Evolutionary conservation across 2,113 vertebrate genomes (phyloP).

Genomic region (Atherinomorus stipes): DNA sequence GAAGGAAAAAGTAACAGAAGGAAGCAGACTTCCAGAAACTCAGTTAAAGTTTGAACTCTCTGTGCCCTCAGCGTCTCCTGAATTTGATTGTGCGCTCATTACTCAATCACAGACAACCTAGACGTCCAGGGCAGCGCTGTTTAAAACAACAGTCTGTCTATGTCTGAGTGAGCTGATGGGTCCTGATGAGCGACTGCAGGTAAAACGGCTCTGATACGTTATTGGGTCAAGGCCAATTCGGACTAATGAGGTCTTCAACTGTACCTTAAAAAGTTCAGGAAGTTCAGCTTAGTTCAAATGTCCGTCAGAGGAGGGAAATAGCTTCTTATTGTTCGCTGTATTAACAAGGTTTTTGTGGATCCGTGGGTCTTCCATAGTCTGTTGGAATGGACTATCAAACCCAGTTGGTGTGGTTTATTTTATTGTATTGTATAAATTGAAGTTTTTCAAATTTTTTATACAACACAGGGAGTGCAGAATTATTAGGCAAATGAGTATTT

Average conservation of each 20-base stretch:
- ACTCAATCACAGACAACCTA: constrained; percentile 48
- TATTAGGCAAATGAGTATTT: too few relatives aligned
- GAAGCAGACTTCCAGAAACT: constrained; percentile 37
- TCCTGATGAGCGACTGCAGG: constrained; percentile 48
- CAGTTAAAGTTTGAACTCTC: constrained; percentile 66
- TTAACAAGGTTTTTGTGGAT: not conserved
- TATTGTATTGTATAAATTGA: too few relatives aligned
- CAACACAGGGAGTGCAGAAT: too few relatives aligned
- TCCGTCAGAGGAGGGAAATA: not conserved
- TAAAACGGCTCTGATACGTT: constrained; percentile 38
- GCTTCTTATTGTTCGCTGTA: not conserved
- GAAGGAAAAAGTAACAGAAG: constrained; percentile 20
- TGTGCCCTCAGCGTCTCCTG: constrained; percentile 51
- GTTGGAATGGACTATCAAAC: too few relatives aligned
- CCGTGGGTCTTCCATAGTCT: not conserved
- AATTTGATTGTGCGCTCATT: constrained; percentile 66
- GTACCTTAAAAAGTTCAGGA: constrained; percentile 25
- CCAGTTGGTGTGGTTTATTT: too few relatives aligned
- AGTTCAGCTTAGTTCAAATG: constrained; percentile 21
- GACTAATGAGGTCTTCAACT: constrained; percentile 48
- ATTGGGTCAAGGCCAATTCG: constrained; percentile 48
- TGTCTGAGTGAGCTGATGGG: constrained; percentile 42
- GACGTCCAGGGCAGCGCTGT: constrained; percentile 35
- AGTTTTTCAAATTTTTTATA: too few relatives aligned
- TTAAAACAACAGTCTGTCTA: constrained; percentile 60